Evolutionary conservation across 2,888 invertebrate genomes (phyloP), one percentile per base, ranked within the genome.

Genomic region (Pachycephus smyrnensis): DNA sequence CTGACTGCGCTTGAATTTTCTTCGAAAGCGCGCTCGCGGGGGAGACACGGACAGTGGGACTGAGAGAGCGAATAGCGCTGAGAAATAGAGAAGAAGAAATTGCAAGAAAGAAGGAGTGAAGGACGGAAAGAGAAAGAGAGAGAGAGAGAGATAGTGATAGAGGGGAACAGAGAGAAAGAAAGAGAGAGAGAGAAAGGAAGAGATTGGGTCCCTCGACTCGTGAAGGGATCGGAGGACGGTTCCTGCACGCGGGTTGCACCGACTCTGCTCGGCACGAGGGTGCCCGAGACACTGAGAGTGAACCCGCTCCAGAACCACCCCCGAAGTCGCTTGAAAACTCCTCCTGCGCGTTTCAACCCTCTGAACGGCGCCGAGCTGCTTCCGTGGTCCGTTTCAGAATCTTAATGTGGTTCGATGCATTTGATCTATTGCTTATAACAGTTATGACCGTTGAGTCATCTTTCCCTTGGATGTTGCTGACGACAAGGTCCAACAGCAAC

Each of bases 1-100:
- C 73, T 31, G 71, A 55, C 75, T 79, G 75, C 76, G 79, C 73
- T 73, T 76, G 79, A 86, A 86, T 85, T 84, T 85, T 85, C 88
- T 88, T 89, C 87, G 89, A 88, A 89, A 88, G 88, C 89, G 89
- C 88, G 88, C 88, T 87, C 88, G 84, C 86, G 85, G 83, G 83
- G 4, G 1, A 33, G 33, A 33, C 33, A 33, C 33, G 33, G 33
- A 84, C 86, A 23, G 68, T n/a, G 2, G 68, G 68, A 30, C 23
- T 85, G 86, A 80, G 80, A 82, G 85, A 83, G 85, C 83, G 84
- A 82, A 82, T 81, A 83, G 83, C 82, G 86, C 83, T 82, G 80
- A 79, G 80, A 36, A 79, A 78, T 79, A 83, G 77, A 78, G 80
- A 75, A 74, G 77, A 73, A 76, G 36, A 68, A 74, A 68, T 55